A percentile compares a stretch with the other conserved stretches of the same genome.
Evolutionary conservation across 2,113 vertebrate genomes (phyloP).

Genomic region (Campylorhamphus procurvoides): DNA sequence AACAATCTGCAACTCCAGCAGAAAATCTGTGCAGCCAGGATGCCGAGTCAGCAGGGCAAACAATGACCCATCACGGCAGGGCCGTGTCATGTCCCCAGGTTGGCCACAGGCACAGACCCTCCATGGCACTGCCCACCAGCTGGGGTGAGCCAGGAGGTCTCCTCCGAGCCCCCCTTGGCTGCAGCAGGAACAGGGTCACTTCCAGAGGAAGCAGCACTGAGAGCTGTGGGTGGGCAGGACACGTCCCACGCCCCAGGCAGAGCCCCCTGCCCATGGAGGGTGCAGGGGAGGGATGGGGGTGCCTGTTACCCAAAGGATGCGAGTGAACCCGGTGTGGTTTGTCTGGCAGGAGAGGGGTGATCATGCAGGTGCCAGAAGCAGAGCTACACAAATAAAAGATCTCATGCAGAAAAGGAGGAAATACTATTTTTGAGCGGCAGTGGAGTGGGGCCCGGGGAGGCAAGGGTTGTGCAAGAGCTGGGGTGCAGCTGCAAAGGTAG

Average conservation of each 20-base stretch:
- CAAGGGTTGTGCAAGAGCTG: constrained; percentile 24
- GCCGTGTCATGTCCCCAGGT: not conserved
- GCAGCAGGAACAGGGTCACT: rapidly evolving
- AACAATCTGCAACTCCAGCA: constrained; percentile 62
- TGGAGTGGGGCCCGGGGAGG: not conserved
- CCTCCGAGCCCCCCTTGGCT: not conserved
- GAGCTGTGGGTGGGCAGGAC: not conserved
- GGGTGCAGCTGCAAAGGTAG: constrained; percentile 42
- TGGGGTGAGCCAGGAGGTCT: rapidly evolving
- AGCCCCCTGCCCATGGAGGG: not conserved
- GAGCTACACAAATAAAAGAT: not conserved
- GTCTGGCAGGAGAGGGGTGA: not conserved
- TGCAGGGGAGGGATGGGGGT: not conserved
- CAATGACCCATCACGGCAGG: not conserved
- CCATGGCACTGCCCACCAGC: not conserved
- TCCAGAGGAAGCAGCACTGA: not conserved
- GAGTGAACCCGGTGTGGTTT: not conserved
- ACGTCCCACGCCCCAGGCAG: rapidly evolving
- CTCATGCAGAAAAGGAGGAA: constrained; percentile 65
- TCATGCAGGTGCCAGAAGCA: not conserved
- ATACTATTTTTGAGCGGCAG: constrained; percentile 50
- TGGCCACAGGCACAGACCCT: rapidly evolving
- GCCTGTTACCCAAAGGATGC: not conserved
- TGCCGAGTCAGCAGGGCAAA: constrained; percentile 51
- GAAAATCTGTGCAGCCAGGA: constrained; percentile 17